Evolutionary conservation across 2,113 vertebrate species (phyloP).

Genomic region (Ageneiosus marmoratus): DNA sequence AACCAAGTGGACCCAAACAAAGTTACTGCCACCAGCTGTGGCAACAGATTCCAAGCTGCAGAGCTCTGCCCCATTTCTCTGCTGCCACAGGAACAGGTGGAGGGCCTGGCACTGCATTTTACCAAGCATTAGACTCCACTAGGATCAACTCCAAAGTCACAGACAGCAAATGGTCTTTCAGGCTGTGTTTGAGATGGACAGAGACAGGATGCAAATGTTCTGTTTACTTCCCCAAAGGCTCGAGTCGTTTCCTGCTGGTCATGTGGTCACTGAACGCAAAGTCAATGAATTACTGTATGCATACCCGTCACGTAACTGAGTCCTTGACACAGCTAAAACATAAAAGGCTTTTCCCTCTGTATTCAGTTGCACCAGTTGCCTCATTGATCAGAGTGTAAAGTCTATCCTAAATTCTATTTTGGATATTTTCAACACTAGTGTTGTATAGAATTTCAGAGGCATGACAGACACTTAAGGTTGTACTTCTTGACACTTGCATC

Average conservation of each 20-base stretch:
- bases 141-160: slow-evolving; percentile 37
- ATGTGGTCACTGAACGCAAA: slow-evolving; percentile 45
- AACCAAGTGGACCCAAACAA: slow-evolving; percentile 45
- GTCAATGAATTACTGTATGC: slow-evolving; percentile 38
- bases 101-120: slow-evolving; percentile 24
- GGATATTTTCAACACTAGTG: background rate
- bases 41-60: slow-evolving; percentile 44
- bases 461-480: background rate
- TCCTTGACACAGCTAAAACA: background rate
- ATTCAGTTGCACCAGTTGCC: background rate
- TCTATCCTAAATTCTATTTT: background rate
- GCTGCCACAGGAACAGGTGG: slow-evolving; percentile 50
- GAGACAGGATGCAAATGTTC: slow-evolving; percentile 48
- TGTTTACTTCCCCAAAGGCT: slow-evolving; percentile 53
- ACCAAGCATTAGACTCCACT: slow-evolving; percentile 34
- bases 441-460: background rate
- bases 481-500: background rate
- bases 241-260: slow-evolving; percentile 47
- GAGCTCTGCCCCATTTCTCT: slow-evolving; percentile 33
- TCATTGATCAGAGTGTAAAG: background rate
- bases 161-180: slow-evolving; percentile 37
- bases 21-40: slow-evolving; percentile 55
- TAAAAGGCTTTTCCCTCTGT: background rate
- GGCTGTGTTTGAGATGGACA: slow-evolving; percentile 22
- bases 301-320: slow-evolving; percentile 15